Evolutionary conservation across 2,888 invertebrate species (phyloP).

Genomic region (Meiosimyza platycephala): DNA sequence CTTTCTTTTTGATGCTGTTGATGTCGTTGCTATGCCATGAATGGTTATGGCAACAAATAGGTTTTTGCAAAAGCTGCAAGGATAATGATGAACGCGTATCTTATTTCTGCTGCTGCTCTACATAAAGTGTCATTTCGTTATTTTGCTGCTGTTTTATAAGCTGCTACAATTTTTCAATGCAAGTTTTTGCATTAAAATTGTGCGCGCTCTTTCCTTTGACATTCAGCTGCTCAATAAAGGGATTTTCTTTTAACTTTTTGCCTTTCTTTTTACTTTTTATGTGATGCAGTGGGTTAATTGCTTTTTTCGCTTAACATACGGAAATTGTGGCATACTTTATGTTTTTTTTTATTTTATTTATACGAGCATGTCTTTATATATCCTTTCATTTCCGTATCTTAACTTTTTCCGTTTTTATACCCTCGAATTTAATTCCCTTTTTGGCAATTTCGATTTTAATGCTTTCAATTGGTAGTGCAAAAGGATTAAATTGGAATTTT

Average conservation of each 20-base stretch:
- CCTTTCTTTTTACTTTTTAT: conserved; percentile 3
- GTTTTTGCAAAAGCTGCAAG: neutral
- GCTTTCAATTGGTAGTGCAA: neutral
- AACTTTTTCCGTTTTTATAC: neutral
- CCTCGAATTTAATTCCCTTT: conserved; percentile 15
- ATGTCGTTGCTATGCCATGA: neutral
- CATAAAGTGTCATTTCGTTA: conserved; percentile 5
- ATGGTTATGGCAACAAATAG: neutral
- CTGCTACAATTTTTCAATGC: neutral
- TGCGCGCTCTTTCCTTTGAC: neutral
- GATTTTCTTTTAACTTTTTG: too few relatives aligned
- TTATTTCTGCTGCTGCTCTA: neutral
- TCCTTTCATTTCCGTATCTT: neutral
- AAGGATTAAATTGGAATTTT: conserved; percentile 11
- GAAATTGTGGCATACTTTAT: neutral
- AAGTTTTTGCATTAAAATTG: too few relatives aligned
- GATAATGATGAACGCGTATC: conserved; percentile 7
- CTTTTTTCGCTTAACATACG: neutral
- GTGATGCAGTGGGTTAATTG: conserved; percentile 25
- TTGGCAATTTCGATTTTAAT: conserved; percentile 21
- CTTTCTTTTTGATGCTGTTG: conserved; percentile 45
- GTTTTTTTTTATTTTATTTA: neutral
- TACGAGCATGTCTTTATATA: too few relatives aligned
- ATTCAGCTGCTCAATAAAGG: neutral
- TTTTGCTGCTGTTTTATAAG: neutral